These are phyloP conservation scores for Plemyria rubiginata DNA, from an alignment of 2,888 invertebrate genomes.

Conservation along the genomic window DNA sequence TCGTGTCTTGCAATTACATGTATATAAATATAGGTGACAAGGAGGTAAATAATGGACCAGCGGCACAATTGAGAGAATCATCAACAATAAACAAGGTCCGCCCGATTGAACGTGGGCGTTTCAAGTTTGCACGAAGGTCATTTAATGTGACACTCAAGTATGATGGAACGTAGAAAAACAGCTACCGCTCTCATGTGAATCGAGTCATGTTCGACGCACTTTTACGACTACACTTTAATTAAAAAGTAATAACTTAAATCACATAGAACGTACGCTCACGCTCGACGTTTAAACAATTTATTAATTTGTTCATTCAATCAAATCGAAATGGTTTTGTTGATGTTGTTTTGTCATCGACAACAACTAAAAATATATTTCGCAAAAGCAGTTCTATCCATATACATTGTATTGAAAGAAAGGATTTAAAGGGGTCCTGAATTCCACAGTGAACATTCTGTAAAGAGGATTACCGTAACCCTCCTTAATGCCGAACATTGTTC, in stretches of 20 bases:
- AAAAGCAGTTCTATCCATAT: no score
- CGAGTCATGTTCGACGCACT: background rate
- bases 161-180: background rate
- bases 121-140: conserved; percentile 70
- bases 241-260: background rate
- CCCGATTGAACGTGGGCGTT: conserved; percentile 66
- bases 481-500: no score
- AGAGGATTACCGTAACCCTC: no score
- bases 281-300: background rate
- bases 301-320: background rate
- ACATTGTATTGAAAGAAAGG: no score
- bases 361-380: no score
- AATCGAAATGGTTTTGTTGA: no score
- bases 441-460: no score
- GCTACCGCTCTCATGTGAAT: background rate
- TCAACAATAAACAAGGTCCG: conserved; percentile 72
- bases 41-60: conserved; percentile 75
- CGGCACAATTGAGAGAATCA: conserved; percentile 54
- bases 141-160: conserved; percentile 25
- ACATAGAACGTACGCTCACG: background rate
- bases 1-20: conserved; percentile 72
- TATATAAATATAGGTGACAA: conserved; percentile 74
- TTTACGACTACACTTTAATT: background rate
- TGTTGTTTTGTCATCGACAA: no score
- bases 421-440: no score